phyloP scores from a whole-genome alignment of 2,888 invertebrate species.

The Lepidonotus clava region DNA sequence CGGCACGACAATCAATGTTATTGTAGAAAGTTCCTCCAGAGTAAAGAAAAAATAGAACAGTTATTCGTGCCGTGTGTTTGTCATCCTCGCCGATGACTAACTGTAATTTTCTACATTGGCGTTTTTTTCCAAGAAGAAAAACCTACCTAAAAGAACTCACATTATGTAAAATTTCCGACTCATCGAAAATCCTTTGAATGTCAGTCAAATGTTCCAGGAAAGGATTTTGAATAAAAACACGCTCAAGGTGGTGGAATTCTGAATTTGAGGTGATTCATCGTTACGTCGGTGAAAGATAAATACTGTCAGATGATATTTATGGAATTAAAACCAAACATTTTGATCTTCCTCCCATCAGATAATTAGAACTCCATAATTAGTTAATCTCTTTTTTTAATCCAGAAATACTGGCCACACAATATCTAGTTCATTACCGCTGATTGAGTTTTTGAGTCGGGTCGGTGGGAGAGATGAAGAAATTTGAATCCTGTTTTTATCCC shows the following conservation, averaged over 20 bases:
- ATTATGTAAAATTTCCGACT: neutral
- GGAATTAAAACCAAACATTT: neutral
- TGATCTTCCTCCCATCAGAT: neutral
- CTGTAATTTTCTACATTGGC: too few species aligned
- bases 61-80: too few species aligned
- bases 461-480: neutral
- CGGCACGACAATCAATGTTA: neutral
- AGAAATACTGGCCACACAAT: neutral
- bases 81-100: too few species aligned
- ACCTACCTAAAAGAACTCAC: too few species aligned
- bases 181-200: neutral
- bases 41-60: neutral
- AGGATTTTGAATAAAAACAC: neutral
- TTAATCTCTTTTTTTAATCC: neutral
- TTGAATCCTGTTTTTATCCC: too few species aligned
- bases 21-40: too few species aligned
- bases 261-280: neutral
- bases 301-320: neutral
- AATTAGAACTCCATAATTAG: constrained; percentile 27
- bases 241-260: neutral
- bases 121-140: too few species aligned
- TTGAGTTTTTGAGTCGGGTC: neutral
- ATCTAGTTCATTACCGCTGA: constrained; percentile 28
- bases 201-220: neutral
- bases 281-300: neutral